A percentile compares a stretch with the other conserved stretches of the same genome.
These are phyloP conservation scores for Tetranychus cinnabarinus DNA, from an alignment of 1,140 invertebrate genomes.

Conservation along the genomic window DNA sequence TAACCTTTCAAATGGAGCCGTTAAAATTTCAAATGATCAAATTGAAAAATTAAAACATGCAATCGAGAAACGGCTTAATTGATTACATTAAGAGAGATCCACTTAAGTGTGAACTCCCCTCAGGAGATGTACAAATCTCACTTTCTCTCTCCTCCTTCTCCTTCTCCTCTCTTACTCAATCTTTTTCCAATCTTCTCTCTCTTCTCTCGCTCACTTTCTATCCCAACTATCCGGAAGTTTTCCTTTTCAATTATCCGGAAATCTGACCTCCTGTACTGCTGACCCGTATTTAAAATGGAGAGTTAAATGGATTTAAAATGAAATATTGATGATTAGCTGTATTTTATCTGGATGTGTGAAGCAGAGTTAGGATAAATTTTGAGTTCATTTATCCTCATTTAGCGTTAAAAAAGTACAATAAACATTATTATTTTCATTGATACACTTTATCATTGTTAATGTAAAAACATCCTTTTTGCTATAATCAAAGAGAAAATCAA, in stretches of 20 bases:
- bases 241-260: neutral
- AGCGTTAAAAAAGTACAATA: too few species aligned
- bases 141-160: neutral
- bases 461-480: too few species aligned
- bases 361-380: too few species aligned
- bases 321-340: too few species aligned
- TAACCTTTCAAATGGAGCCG: neutral
- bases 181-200: neutral
- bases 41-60: neutral
- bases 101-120: neutral
- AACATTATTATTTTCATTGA: too few species aligned
- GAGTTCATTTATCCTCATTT: too few species aligned
- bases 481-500: too few species aligned
- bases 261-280: too few species aligned
- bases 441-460: too few species aligned
- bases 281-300: too few species aligned
- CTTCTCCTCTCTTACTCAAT: neutral
- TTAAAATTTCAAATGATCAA: neutral
- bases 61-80: neutral
- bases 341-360: too few species aligned
- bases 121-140: neutral
- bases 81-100: neutral
- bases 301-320: too few species aligned
- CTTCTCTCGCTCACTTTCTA: neutral
- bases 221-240: neutral